Percentiles rank a stretch among this genome's conserved stretches.
These are phyloP conservation scores for Leptopilina myrica DNA, from an alignment of 2,888 invertebrate species.

Conservation along the genomic window DNA sequence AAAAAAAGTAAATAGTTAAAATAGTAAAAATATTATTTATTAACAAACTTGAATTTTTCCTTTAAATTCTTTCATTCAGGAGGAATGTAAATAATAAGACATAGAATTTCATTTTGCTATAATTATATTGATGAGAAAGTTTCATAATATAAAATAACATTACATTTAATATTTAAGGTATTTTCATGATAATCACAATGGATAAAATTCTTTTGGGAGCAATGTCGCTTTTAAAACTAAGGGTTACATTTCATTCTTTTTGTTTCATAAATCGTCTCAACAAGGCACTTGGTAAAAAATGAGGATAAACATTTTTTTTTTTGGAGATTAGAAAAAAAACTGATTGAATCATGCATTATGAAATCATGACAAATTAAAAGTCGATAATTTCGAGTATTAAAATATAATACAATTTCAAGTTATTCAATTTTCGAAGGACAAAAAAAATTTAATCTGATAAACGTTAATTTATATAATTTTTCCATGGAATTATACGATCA, in stretches of 20 bases:
- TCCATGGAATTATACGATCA: neutral
- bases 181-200: conserved; percentile 35
- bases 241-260: conserved; percentile 6
- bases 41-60: too few relatives aligned
- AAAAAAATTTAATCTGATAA: too few relatives aligned
- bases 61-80: neutral
- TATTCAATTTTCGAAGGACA: too few relatives aligned
- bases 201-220: conserved; percentile 30
- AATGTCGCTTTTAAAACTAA: conserved; percentile 19
- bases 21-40: too few relatives aligned
- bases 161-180: conserved; percentile 34
- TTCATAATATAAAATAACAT: conserved; percentile 35
- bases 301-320: neutral
- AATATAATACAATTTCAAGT: too few relatives aligned
- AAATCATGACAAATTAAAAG: neutral
- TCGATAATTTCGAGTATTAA: too few relatives aligned
- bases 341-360: neutral
- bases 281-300: neutral
- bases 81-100: too few relatives aligned
- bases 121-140: conserved; percentile 11
- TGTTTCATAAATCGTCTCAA: conserved; percentile 5
- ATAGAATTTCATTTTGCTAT: neutral
- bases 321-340: too few relatives aligned
- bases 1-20: too few relatives aligned
- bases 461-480: neutral